Evolutionary conservation across 2,113 vertebrate species (phyloP).

Genomic region (Cyprinodon variegatus): DNA sequence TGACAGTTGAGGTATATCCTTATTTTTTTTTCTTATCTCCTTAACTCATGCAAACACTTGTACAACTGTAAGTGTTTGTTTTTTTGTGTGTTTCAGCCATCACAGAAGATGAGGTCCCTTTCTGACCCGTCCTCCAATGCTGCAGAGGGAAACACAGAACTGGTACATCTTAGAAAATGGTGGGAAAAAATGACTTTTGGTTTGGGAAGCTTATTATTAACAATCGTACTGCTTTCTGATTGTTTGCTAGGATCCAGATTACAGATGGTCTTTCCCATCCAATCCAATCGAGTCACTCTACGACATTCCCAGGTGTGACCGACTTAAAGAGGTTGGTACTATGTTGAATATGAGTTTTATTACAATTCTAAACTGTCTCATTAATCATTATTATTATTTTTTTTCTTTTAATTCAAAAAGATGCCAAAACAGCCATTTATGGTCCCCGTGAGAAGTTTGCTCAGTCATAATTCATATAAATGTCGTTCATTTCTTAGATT

Average conservation of each 20-base stretch:
- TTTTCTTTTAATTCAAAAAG: slow-evolving; percentile 10
- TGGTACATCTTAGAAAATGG: background rate
- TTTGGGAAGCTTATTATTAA: background rate
- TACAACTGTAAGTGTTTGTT: background rate
- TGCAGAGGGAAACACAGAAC: background rate
- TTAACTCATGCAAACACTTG: background rate
- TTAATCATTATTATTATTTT: background rate
- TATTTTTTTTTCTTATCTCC: background rate
- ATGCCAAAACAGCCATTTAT: background rate
- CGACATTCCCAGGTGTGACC: slow-evolving; percentile 27
- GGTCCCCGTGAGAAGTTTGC: background rate
- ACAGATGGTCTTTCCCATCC: slow-evolving; percentile 37
- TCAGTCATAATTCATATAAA: too few relatives aligned
- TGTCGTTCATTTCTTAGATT: too few relatives aligned
- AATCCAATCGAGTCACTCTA: slow-evolving; percentile 45
- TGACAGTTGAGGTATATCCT: background rate
- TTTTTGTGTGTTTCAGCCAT: slow-evolving; percentile 13
- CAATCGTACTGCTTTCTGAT: slow-evolving; percentile 3
- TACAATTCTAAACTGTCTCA: background rate
- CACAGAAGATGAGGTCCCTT: slow-evolving; percentile 12
- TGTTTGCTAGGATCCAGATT: background rate
- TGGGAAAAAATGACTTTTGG: background rate
- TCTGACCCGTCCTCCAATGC: slow-evolving; percentile 43
- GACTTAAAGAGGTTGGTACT: background rate
- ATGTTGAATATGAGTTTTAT: background rate